These are phyloP conservation scores for Hemicentrotus pulcherrimus DNA, from an alignment of 35 echinoderm and acorn worm genomes.

Conservation along the genomic window DNA sequence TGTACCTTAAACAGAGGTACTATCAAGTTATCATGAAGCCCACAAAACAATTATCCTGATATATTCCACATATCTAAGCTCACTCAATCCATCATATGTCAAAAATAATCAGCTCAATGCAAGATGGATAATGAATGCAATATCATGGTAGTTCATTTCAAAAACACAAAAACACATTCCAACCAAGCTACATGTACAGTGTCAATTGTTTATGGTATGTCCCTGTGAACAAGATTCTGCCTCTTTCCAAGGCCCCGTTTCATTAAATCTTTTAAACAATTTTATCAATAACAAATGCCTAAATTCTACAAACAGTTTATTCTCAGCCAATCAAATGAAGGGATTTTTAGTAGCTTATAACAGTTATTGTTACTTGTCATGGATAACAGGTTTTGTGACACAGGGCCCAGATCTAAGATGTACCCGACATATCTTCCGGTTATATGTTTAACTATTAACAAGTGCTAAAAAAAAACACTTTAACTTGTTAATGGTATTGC, in stretches of 20 bases:
- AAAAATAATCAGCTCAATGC: background rate
- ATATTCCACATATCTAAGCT: background rate
- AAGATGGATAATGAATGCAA: background rate
- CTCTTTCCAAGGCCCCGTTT: too few species aligned
- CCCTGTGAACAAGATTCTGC: too few species aligned
- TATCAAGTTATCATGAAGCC: background rate
- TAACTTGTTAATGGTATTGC: slow-evolving; percentile 80
- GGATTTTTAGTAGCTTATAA: too few species aligned
- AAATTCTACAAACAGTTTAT: too few species aligned
- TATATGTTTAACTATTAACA: too few species aligned
- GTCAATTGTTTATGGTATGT: too few species aligned
- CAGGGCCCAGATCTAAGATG: too few species aligned
- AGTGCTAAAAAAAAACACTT: too few species aligned
- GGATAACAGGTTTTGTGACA: too few species aligned
- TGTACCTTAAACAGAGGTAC: background rate
- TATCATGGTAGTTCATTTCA: background rate
- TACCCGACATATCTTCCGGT: background rate
- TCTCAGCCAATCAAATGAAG: background rate
- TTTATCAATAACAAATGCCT: too few species aligned
- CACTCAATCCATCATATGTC: background rate
- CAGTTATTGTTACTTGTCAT: too few species aligned
- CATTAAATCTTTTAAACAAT: too few species aligned
- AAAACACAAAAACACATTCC: background rate
- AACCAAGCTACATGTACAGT: background rate
- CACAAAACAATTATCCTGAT: background rate